phyloP scores from a whole-genome alignment of 2,888 invertebrate genomes.

The Strigamia crassipes region DNA sequence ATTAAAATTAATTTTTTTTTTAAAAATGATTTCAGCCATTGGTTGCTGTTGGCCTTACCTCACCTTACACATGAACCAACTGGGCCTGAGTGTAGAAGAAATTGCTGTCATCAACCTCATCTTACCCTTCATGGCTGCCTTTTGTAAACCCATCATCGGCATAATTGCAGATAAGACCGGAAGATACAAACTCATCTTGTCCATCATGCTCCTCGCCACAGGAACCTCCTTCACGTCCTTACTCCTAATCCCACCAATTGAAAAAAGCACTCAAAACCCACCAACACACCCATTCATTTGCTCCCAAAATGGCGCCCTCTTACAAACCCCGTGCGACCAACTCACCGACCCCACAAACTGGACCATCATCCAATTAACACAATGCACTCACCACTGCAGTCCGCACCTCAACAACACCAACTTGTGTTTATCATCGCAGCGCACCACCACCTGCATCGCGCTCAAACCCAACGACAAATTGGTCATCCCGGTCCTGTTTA shows the following conservation, averaged over 20 bases:
- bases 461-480: not conserved
- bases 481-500: not conserved
- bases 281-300: not conserved
- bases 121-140: conserved; percentile 76
- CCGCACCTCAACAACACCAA: not conserved
- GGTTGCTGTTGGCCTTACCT: conserved; percentile 71
- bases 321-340: not conserved
- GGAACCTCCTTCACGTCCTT: conserved; percentile 57
- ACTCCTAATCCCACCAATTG: conserved; percentile 56
- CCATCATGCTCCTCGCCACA: conserved; percentile 55
- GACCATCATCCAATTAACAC: conserved; percentile 53
- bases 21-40: not conserved
- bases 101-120: conserved; percentile 77
- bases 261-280: not conserved
- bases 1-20: too few species aligned
- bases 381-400: not conserved
- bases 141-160: conserved; percentile 77
- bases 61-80: conserved; percentile 73
- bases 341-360: conserved; percentile 52
- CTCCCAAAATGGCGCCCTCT: not conserved
- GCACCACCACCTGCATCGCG: not conserved
- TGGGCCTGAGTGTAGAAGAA: conserved; percentile 75
- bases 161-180: conserved; percentile 77
- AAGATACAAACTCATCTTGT: conserved; percentile 57
- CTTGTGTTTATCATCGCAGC: not conserved